Conservation (phyloP, 2,797 vertebrate genomes). For the Artibeus lituratus region DNA sequence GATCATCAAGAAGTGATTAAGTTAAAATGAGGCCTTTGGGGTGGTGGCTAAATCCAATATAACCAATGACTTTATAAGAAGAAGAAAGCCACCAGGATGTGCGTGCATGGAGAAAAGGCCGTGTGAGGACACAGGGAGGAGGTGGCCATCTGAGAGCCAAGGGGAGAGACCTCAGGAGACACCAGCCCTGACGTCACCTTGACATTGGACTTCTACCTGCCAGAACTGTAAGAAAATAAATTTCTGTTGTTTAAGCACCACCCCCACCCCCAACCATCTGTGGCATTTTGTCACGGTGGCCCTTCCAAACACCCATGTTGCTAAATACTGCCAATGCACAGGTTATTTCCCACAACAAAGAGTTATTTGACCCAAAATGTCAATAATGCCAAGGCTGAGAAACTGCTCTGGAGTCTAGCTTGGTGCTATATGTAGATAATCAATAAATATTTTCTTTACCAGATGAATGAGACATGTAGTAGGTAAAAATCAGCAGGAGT, state of each 20-base stretch:
- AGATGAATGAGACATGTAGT: background rate
- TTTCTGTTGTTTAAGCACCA: background rate
- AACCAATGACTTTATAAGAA: background rate
- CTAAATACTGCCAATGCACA: background rate
- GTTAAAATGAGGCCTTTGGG: background rate
- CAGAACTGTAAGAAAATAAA: background rate
- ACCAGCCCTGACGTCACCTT: background rate
- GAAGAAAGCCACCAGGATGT: background rate
- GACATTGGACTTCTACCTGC: background rate
- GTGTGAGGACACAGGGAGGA: background rate
- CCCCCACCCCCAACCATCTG: background rate
- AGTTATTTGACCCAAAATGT: background rate
- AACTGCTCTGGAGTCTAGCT: background rate
- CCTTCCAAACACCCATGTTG: background rate
- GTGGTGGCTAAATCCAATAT: background rate
- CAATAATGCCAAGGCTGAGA: background rate
- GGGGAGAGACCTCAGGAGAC: background rate
- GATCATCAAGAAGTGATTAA: background rate
- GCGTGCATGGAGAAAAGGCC: background rate
- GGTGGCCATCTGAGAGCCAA: background rate
- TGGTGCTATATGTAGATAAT: background rate
- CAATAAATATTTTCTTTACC: background rate
- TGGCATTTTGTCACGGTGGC: background rate
- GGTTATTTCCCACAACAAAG: background rate
- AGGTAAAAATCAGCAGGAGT: background rate